Evolutionary conservation across 2,888 invertebrate genomes (phyloP).

Genomic region (Eristalinus aeneus): DNA sequence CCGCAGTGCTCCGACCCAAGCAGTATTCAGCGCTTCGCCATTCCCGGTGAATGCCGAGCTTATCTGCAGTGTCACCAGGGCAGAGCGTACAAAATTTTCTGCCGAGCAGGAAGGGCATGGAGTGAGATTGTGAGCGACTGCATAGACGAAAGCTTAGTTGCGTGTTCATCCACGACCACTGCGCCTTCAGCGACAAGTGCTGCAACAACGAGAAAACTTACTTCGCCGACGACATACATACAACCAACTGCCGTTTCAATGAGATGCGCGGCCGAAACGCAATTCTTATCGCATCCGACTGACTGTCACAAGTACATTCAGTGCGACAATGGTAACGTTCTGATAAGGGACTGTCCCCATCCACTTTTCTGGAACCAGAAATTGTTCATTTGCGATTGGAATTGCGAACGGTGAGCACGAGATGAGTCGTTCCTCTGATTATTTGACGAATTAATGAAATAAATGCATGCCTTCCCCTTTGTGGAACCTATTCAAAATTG

Average conservation of each 20-base stretch:
- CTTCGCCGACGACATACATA: neutral
- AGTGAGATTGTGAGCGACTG: constrained; percentile 26
- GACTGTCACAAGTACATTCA: constrained; percentile 68
- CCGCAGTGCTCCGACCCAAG: constrained; percentile 24
- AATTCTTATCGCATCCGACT: constrained; percentile 43
- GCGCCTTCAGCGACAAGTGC: neutral
- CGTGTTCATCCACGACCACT: constrained; percentile 6
- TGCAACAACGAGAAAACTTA: neutral
- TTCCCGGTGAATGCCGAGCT: constrained; percentile 46
- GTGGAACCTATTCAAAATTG: no score
- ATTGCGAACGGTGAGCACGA: no score
- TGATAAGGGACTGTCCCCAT: constrained; percentile 55
- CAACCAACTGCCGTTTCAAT: neutral
- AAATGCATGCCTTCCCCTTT: no score
- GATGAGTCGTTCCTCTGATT: neutral
- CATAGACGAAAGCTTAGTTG: constrained; percentile 27
- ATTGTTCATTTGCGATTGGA: constrained; percentile 71
- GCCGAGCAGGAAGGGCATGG: constrained; percentile 56
- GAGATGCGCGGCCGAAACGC: constrained; percentile 19
- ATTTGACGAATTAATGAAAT: no score
- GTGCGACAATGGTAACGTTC: constrained; percentile 57
- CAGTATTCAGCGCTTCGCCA: constrained; percentile 32
- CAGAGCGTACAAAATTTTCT: constrained; percentile 9
- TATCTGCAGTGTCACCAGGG: constrained; percentile 40
- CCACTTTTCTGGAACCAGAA: constrained; percentile 66